phyloP scores from a whole-genome alignment of 1,140 invertebrate genomes.

The Nasonia giraulti region DNA sequence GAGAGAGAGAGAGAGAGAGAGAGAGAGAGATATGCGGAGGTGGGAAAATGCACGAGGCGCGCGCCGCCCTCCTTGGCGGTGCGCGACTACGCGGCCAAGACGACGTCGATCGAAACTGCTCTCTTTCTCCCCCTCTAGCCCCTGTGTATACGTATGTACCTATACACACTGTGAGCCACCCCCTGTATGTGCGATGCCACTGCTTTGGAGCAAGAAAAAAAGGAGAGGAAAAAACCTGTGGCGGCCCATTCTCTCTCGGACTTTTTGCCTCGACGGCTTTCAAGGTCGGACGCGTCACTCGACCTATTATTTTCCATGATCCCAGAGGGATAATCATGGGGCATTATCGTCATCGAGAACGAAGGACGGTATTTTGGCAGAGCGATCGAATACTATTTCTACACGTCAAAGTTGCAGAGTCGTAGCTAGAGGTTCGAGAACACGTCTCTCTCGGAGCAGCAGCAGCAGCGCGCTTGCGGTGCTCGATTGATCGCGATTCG shows the following conservation, averaged over 20 bases:
- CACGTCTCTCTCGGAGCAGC: background rate
- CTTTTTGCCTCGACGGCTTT: background rate
- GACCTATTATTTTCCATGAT: background rate
- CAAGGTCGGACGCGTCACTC: background rate
- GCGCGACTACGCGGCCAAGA: slow-evolving; percentile 9
- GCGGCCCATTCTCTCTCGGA: background rate
- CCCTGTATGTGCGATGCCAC: too few species aligned
- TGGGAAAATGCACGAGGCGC: slow-evolving; percentile 48
- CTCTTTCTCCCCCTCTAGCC: background rate
- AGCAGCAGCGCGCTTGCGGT: background rate
- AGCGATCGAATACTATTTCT: background rate
- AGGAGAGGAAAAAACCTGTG: background rate
- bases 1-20: slow-evolving; percentile 16
- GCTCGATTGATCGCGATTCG: background rate
- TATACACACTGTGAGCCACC: background rate
- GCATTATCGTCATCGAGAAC: background rate
- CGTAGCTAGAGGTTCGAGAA: background rate
- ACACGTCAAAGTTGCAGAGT: background rate
- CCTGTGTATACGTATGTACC: background rate
- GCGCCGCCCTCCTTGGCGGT: slow-evolving; percentile 34
- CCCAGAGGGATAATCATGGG: too few species aligned
- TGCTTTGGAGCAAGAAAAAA: background rate
- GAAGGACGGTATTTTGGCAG: background rate
- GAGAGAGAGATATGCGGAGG: background rate
- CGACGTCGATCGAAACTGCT: slow-evolving; percentile 38